Evolutionary conservation across 2,797 vertebrate species (phyloP), one percentile per base, ranked within the genome.

Genomic region (Caiman crocodilus): DNA sequence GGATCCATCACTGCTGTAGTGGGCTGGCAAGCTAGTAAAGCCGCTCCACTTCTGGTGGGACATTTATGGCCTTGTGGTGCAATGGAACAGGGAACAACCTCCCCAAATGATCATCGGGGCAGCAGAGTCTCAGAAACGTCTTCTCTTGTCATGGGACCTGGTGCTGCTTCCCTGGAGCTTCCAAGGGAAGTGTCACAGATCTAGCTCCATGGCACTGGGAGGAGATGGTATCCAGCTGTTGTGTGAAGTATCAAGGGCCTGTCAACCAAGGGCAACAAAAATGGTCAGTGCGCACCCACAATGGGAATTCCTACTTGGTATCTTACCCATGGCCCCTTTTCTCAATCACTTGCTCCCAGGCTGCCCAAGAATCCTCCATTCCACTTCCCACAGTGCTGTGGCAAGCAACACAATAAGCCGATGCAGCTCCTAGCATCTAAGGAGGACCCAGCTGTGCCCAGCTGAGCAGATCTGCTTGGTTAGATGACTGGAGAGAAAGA

Each of bases 21-120:
- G 76, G 58, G 92, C 91, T 25, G 94, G 92, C 65, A 93, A 71
- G 16, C 79, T 74, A n/a, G 26, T 21, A 84, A 80, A 91, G 56
- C 90, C 79, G 28, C 76, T 75, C 55, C 64, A 74, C 21, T 80
- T 90, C 61, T 71, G 90, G 58, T 91, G 61, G 7, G 94, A 88
- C 95, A 96, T 96, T 87, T 87, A 60, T 79, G 65, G 17, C 60
- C 23, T 14, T 28, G 26, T 35, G 16, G 64, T 26, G 9, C 57
- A 5, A 14, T 23, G 59, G 20, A 15, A 14, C 18, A 23, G 26
- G 56, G 63, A 4, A 4, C 25, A 32, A 3, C 35, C 25, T 25
- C 14, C 35, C 8, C 26, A 14, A 42, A 73, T 21, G 69, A 35
- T 73, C 69, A 50, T 57, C 16, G 20, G 59, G 20, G 50, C 50